Percentiles rank a stretch among this genome's conserved stretches.
phyloP scores from a whole-genome alignment of 2,113 vertebrate species.

The Heliornis fulica region DNA sequence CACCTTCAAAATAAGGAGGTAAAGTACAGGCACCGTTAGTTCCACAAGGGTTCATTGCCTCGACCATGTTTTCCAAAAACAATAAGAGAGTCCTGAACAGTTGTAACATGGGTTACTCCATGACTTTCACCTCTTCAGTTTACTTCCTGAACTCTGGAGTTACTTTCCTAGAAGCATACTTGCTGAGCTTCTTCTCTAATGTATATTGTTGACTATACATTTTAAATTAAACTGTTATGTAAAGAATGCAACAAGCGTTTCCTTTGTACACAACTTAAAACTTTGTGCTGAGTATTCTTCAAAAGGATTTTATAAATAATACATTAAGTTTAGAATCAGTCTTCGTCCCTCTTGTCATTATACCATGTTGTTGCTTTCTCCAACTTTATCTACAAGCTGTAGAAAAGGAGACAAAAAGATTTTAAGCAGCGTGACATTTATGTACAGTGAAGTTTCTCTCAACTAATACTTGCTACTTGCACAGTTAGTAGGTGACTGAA shows the following conservation, averaged over 20 bases:
- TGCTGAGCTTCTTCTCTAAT: conserved; percentile 63
- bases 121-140: conserved; percentile 49
- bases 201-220: conserved; percentile 62
- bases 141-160: conserved; percentile 49
- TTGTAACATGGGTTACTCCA: conserved; percentile 24
- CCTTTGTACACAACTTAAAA: conserved; percentile 73
- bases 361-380: conserved; percentile 98
- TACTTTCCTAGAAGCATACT: conserved; percentile 58
- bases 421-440: background rate
- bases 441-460: background rate
- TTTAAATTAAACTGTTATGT: conserved; percentile 74
- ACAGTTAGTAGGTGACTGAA: conserved; percentile 54
- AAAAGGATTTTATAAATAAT: conserved; percentile 80
- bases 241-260: conserved; percentile 75
- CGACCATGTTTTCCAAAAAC: conserved; percentile 24
- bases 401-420: conserved; percentile 49
- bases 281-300: conserved; percentile 80
- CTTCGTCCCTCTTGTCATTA: conserved; percentile 80
- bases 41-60: conserved; percentile 37
- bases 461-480: conserved; percentile 32
- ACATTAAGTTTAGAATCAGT: conserved; percentile 74
- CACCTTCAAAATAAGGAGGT: conserved; percentile 64
- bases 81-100: conserved; percentile 34
- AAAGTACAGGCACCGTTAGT: conserved; percentile 58
- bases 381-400: conserved; percentile 93